phyloP scores from a whole-genome alignment of 2,797 vertebrate species.

The Nannoperca australis region DNA sequence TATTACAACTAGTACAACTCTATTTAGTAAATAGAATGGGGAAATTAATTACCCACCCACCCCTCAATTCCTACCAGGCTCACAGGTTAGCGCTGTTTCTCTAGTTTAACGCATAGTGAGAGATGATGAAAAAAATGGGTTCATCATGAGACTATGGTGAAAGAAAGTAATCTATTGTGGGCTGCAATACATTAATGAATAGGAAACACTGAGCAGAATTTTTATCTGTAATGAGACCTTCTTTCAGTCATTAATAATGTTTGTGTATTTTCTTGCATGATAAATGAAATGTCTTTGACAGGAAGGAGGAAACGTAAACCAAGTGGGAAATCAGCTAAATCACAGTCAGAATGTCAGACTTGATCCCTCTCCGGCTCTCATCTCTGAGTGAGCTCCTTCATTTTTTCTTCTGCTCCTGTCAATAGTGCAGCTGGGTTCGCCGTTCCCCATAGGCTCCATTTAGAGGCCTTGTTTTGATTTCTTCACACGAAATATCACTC shows the following conservation, averaged over 20 bases:
- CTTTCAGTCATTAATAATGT: constrained; percentile 28
- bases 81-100: too few relatives aligned
- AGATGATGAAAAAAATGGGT: too few relatives aligned
- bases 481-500: constrained; percentile 69
- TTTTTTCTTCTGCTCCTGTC: constrained; percentile 43
- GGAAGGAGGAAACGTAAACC: constrained; percentile 34
- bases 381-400: constrained; percentile 25
- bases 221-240: constrained; percentile 5
- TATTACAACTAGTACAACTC: too few relatives aligned
- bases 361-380: constrained; percentile 46
- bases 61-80: not conserved
- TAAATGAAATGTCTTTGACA: constrained; percentile 38
- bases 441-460: constrained; percentile 55
- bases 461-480: constrained; percentile 73
- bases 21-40: too few relatives aligned
- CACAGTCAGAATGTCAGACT: constrained; percentile 57
- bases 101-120: too few relatives aligned
- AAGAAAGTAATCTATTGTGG: too few relatives aligned
- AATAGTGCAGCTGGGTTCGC: constrained; percentile 55
- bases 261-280: constrained; percentile 27
- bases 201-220: not conserved
- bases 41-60: not conserved
- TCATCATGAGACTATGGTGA: too few relatives aligned
- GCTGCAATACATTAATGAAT: too few relatives aligned
- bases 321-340: constrained; percentile 55